Evolutionary conservation across 1,140 invertebrate genomes (phyloP).

Genomic region (Andricus grossulariae): DNA sequence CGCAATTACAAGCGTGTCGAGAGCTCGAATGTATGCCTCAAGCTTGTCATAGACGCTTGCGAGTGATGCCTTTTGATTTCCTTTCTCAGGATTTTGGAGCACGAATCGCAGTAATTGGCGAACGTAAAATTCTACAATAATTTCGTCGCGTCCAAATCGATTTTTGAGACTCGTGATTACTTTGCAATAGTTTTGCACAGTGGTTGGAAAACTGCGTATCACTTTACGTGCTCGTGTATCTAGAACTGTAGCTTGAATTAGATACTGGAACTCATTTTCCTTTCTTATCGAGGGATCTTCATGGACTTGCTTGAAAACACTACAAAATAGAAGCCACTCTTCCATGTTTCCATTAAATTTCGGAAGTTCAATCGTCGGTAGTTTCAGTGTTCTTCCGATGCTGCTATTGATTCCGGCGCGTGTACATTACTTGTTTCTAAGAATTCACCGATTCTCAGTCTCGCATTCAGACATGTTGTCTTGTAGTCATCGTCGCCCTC

Average conservation of each 20-base stretch:
- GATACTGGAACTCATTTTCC: slow-evolving; percentile 50
- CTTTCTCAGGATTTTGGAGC: slow-evolving; percentile 43
- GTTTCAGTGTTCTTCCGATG: slow-evolving; percentile 40
- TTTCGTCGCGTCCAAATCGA: slow-evolving; percentile 50
- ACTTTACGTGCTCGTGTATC: slow-evolving; percentile 35
- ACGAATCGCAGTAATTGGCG: slow-evolving; percentile 32
- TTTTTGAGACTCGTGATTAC: slow-evolving; percentile 50
- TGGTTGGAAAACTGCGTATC: slow-evolving; percentile 35
- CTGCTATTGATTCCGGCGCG: not conserved
- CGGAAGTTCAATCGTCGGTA: too few species aligned
- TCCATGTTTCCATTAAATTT: slow-evolving; percentile 41
- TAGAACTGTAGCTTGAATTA: slow-evolving; percentile 44
- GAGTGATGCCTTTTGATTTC: slow-evolving; percentile 25
- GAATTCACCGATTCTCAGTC: not conserved
- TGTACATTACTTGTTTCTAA: not conserved
- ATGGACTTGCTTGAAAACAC: slow-evolving; percentile 53
- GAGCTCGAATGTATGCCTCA: slow-evolving; percentile 37
- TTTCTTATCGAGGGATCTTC: slow-evolving; percentile 41
- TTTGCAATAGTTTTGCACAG: slow-evolving; percentile 47
- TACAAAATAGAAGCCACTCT: slow-evolving; percentile 56
- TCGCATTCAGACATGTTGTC: not conserved
- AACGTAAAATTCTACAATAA: slow-evolving; percentile 33
- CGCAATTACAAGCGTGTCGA: slow-evolving; percentile 45
- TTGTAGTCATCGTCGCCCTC: not conserved
- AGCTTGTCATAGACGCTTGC: slow-evolving; percentile 36